Evolutionary conservation across 2,113 vertebrate genomes (phyloP), one percentile per base, ranked within the genome.

Genomic region (Vulpes ferrilata): DNA sequence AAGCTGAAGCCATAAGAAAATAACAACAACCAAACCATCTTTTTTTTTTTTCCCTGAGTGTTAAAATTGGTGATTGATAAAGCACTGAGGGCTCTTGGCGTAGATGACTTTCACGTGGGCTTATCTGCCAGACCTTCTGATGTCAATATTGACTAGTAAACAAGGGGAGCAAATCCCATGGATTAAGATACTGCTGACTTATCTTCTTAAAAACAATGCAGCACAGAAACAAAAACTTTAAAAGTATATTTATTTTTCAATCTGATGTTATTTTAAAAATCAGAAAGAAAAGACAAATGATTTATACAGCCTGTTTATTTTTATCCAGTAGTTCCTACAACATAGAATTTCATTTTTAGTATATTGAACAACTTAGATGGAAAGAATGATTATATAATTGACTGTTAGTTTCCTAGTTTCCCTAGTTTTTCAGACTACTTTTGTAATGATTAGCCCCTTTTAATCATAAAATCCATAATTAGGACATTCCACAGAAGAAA

Each of bases 91-190:
- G 43, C 13, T 71, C 22, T 81, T 78, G 57, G 55, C 43, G 6
- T 48, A 76, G 51, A 55, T 93, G 1, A 8, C 55, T 73, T 90
- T 90, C 35, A 22, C 23, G 59, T 85, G 35, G 20, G 30, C 97
- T 98, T 91, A 95, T 97, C 86, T 38, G 23, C n/a, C 82, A 96
- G 85, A 90, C 0, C 0, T 69, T 27, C 65, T 90, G 55, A 95
- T 97, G 95, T 95, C 64, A 87, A 20, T 65, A 95, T 89, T 98
- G 48, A 97, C 96, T 84, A 91, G 23, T 48, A 89, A 91, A 25
- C 38, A 55, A 96, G 96, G 80, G 19, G 35, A 92, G 27, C 80
- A 91, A 60, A 67, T 65, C n/a, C 19, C 22, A 7, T 15, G 85
- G 67, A 90, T 95, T 94, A 94, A 85, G 78, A 97, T 88, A 83